Evolutionary conservation across 35 echinoderm and acorn worm species (phyloP), one percentile per base, ranked within the genome.

Genomic region (Holothuria glaberrima): DNA sequence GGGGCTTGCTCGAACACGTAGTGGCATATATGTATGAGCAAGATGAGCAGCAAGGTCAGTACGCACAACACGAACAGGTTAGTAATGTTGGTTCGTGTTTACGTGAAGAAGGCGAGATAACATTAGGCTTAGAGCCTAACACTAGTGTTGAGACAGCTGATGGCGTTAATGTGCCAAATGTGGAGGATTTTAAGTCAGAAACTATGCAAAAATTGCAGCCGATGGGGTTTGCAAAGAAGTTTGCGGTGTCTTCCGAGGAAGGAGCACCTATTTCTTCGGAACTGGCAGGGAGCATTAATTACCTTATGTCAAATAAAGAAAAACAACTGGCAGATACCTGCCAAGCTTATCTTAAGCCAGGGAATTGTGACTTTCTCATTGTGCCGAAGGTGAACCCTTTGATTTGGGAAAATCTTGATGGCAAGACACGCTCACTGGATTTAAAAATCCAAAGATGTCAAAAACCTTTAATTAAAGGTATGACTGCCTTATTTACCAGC

Each of bases 351-450:
- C 66, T 69, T 17, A 69, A 9, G 66, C 31, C 31, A 13, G 19
- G 22, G 6, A 69, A 25, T 24, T 69, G 66, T 69, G n/a, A n/a
- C n/a, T n/a, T n/a, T n/a, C n/a, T n/a, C n/a, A n/a, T n/a, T n/a
- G 71, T 36, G 6, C 28, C 27, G 0, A 75, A 75, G 0, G 28
- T 75, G 12, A 29, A 75, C 36, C 71, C 71, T 35, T 45, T 66
- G 63, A 66, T 66, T 12, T 88, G 86, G 86, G 66, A 88, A 3
- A 88, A 69, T 70, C 32, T 68, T 12, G 31, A 41, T 20, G 18
- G 14, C 58, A 71, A 88, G 17, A 67, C 62, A 7, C 3, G 31
- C 22, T 63, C 59, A 16, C 12, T 88, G 86, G 86, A 88, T 54
- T 12, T 71, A 41, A 69, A 69, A n/a, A n/a, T n/a, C n/a, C n/a